phyloP scores from a whole-genome alignment of 2,888 invertebrate genomes.

The Callinectes sapidus region DNA sequence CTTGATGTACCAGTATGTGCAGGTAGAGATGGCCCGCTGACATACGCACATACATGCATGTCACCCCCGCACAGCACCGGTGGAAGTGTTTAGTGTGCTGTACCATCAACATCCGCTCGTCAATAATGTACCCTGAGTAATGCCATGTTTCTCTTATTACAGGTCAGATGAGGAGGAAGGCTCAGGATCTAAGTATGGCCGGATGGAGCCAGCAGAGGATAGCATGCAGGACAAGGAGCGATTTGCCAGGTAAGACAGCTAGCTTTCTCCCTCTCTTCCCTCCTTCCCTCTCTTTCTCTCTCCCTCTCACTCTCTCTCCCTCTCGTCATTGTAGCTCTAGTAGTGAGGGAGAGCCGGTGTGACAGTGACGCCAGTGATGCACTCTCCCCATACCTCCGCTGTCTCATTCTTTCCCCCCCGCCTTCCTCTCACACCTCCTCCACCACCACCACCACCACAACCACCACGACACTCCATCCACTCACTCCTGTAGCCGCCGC shows the following conservation, averaged over 20 bases:
- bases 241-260: constrained; percentile 88
- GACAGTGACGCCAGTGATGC: constrained; percentile 12
- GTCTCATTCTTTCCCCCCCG: neutral
- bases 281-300: too few relatives aligned
- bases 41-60: neutral
- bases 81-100: neutral
- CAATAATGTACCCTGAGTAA: neutral
- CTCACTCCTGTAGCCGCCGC: neutral
- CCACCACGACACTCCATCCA: neutral
- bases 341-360: constrained; percentile 41
- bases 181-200: constrained; percentile 86
- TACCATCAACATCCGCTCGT: neutral
- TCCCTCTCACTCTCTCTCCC: neutral
- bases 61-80: neutral
- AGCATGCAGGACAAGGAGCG: constrained; percentile 97
- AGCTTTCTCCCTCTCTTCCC: neutral
- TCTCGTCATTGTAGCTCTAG: constrained; percentile 21
- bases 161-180: constrained; percentile 93
- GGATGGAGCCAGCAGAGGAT: constrained; percentile 89
- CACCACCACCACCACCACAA: neutral
- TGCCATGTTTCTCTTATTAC: constrained; percentile 73
- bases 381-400: constrained; percentile 3
- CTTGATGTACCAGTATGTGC: too few relatives aligned
- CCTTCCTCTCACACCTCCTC: too few relatives aligned
- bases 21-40: neutral